A percentile compares a stretch with the other conserved stretches of the same genome.
Evolutionary conservation across 2,113 vertebrate genomes (phyloP).

Genomic region (Regulus satrapa): DNA sequence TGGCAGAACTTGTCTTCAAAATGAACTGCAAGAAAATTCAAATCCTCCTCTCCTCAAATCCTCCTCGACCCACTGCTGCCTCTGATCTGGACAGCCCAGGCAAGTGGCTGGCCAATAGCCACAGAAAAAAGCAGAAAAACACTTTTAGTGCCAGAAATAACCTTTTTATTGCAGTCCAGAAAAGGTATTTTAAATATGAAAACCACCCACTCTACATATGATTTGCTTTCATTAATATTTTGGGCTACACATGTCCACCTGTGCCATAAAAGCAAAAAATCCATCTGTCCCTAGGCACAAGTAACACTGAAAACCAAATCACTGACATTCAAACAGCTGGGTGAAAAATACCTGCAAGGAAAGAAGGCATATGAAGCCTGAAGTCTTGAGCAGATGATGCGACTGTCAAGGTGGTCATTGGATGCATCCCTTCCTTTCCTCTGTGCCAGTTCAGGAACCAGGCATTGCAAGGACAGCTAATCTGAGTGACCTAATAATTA

Average conservation of each 20-base stretch:
- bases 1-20: conserved; percentile 44
- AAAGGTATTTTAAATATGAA: neutral
- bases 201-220: neutral
- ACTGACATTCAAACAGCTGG: neutral
- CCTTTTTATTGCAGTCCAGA: neutral
- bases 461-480: neutral
- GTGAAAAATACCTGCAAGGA: neutral
- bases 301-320: neutral
- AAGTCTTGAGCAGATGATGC: neutral
- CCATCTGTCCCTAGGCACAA: neutral
- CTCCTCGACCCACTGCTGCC: neutral
- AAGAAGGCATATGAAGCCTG: neutral
- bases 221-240: neutral
- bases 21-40: neutral
- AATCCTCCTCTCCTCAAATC: neutral
- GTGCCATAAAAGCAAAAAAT: neutral
- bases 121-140: neutral
- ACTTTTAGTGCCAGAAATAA: neutral
- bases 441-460: neutral
- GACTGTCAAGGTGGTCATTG: neutral
- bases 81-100: neutral
- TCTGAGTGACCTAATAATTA: neutral
- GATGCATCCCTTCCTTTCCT: neutral
- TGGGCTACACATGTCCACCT: neutral
- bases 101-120: neutral